Evolutionary conservation across 1,140 invertebrate species (phyloP), one percentile per base, ranked within the genome.

Genomic region (Drosophila tani): DNA sequence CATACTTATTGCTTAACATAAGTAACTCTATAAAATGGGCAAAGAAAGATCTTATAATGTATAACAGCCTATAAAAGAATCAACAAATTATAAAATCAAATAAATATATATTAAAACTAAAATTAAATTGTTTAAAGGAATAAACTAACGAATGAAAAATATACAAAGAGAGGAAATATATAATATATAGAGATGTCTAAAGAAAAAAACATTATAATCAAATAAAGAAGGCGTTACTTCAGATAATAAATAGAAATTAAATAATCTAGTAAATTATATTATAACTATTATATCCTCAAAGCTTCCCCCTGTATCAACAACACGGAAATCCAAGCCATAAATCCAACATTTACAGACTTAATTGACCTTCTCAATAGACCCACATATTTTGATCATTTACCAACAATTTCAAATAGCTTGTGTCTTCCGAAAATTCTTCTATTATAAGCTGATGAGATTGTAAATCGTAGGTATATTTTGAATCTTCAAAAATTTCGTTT

Each of bases 401-500:
- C 32, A 1, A 55, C n/a, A 38, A 9, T 40, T 11, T 38, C 5
- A 15, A 55, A 55, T 21, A 21, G 32, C 19, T 12, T 38, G 19
- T 55, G 19, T 38, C 51, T 55, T 38, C 0, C 14, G 19, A 38
- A 35, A 55, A 55, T 38, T 55, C 32, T 19, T 14, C 35, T 55
- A 21, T 40, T 55, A 38, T 55, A 55, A 55, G 14, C 56, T 65
- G 43, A 21, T 43, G 24, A 32, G 38, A 43, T 32, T 43, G 24
- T 35, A 66, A 63, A 62, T 63, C 27, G 57, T 35, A 41, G 41
- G 17, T 45, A 45, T 32, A 46, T 19, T 49, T 29, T 65, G 24
- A 24, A 49, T 47, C 24, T 59, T 46, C 24, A 59, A 43, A 46
- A 17, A 38, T 50, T 29, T 51, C 46, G 21, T 62, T 38, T 40